A percentile compares a stretch with the other conserved stretches of the same genome.
Conservation (phyloP, 2,113 vertebrate species). For the Stegastes partitus region DNA sequence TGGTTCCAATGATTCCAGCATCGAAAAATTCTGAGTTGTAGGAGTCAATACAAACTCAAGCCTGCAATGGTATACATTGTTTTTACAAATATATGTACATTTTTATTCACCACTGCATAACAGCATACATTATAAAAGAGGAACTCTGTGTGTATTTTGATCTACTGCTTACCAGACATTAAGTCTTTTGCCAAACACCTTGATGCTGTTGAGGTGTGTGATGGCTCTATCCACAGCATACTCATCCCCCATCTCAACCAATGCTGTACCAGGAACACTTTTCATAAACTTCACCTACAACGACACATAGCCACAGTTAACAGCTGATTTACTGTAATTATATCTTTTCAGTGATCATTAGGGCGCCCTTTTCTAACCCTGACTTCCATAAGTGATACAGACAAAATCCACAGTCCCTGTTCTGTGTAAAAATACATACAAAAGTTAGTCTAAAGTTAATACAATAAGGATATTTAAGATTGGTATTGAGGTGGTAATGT, state of each 20-base stretch:
- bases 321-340: background rate
- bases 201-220: slow-evolving; percentile 97
- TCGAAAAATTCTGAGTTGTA: too few relatives aligned
- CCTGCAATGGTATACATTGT: too few relatives aligned
- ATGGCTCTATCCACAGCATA: slow-evolving; percentile 97
- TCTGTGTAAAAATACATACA: too few relatives aligned
- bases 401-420: too few relatives aligned
- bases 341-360: too few relatives aligned
- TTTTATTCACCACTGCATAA: background rate
- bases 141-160: slow-evolving; percentile 4
- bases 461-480: too few relatives aligned
- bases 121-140: background rate
- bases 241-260: slow-evolving; percentile 98
- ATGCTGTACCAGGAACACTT: slow-evolving; percentile 95
- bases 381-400: too few relatives aligned
- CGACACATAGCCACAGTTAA: background rate
- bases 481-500: too few relatives aligned
- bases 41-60: too few relatives aligned
- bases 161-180: slow-evolving; percentile 92
- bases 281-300: slow-evolving; percentile 97
- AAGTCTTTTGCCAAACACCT: slow-evolving; percentile 96
- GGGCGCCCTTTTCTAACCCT: too few relatives aligned
- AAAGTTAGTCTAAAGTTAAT: too few relatives aligned
- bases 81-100: background rate
- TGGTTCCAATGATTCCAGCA: too few relatives aligned